These are phyloP conservation scores for Anthrax anthrax DNA, from an alignment of 2,888 invertebrate genomes.

Conservation along the genomic window DNA sequence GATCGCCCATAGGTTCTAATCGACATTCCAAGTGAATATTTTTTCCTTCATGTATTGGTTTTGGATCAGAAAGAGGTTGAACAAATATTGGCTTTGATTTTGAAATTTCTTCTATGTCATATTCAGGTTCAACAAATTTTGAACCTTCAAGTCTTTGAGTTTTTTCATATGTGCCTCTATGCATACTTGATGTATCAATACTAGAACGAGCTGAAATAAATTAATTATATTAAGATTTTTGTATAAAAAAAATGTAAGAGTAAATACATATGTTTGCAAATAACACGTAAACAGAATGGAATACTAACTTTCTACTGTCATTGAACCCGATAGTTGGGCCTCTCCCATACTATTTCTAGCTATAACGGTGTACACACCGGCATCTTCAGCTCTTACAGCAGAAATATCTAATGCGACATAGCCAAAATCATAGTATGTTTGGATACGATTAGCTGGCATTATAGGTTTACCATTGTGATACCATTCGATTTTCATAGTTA, in stretches of 20 bases:
- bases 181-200: constrained; percentile 83
- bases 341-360: constrained; percentile 85
- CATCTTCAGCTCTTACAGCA: constrained; percentile 82
- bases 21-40: constrained; percentile 85
- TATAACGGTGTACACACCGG: constrained; percentile 84
- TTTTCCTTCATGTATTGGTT: constrained; percentile 71
- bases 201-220: constrained; percentile 72
- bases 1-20: constrained; percentile 89
- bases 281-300: neutral
- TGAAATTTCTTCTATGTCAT: constrained; percentile 81
- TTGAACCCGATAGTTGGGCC: constrained; percentile 66
- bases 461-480: constrained; percentile 90
- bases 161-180: constrained; percentile 72
- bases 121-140: constrained; percentile 74
- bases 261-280: neutral
- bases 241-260: neutral
- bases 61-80: constrained; percentile 75
- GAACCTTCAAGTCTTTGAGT: constrained; percentile 75
- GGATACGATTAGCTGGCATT: constrained; percentile 77
- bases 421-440: constrained; percentile 91
- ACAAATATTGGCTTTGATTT: constrained; percentile 91
- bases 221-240: no score
- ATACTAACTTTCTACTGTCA: constrained; percentile 84
- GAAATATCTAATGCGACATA: constrained; percentile 92
- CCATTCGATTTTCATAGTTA: constrained; percentile 90